Evolutionary conservation across 1,140 invertebrate species (phyloP), one percentile per base, ranked within the genome.

Genomic region (Drosophila pallidifrons): DNA sequence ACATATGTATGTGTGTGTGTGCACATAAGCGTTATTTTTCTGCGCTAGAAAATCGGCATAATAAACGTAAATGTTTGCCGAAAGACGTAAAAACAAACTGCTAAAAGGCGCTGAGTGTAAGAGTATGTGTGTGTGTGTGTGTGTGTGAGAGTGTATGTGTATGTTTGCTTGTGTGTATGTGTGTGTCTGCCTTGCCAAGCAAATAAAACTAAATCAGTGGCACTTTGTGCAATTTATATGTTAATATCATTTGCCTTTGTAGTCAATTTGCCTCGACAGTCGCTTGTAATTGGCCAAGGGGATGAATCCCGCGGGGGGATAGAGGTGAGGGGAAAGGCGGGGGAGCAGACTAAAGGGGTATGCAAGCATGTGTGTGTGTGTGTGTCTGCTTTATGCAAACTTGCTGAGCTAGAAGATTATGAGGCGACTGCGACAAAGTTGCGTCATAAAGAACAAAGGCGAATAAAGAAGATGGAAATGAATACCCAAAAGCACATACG

Each of bases 211-310:
- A 81, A 88, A 88, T 88, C 83, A 88, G 85, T 73, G 85, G 85
- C 85, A 90, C 86, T 89, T 89, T 90, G 85, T 81, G 78, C 81
- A 89, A 89, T 89, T 89, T 89, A 85, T 89, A 89, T 89, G 85
- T 85, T 89, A 89, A 89, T 89, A 89, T 89, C 65, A 89, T 88
- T 88, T 83, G 67, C 75, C 85, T 90, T 89, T 89, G 85, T 85
- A 76, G 85, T 81, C 80, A 58, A 88, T 74, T 79, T 71, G 74
- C 55, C 64, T 25, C 20, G 30, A 55, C 67, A 43, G 32, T 32
- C 61, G 52, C 59, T 57, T 75, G 77, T 87, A 87, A 87, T 87
- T 87, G 82, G 77, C 59, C 70, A 49, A 30, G 38, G 51, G 51
- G 28, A 25, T 25, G 20, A 25, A 25, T 3, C 20, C 20, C 20